Conservation (phyloP, 2,797 vertebrate species). For the Rhinella marina region DNA sequence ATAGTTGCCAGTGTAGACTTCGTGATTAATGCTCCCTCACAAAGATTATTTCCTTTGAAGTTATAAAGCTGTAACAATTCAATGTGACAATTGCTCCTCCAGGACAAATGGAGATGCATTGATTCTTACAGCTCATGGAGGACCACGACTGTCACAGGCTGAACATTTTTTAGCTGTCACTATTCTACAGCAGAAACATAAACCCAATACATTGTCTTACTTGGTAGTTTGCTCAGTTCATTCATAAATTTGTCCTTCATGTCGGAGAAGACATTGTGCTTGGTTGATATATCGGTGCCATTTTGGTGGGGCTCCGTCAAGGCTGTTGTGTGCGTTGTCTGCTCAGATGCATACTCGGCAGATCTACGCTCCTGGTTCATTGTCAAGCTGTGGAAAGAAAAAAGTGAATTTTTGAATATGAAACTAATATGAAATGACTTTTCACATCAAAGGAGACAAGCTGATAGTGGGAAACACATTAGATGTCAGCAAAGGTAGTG, state of each 20-base stretch:
- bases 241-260: conserved; percentile 88
- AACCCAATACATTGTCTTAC: conserved; percentile 69
- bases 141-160: conserved; percentile 22
- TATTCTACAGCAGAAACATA: not conserved
- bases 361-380: conserved; percentile 66
- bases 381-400: conserved; percentile 42
- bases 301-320: conserved; percentile 59
- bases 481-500: not conserved
- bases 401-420: not conserved
- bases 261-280: conserved; percentile 80
- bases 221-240: conserved; percentile 76
- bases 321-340: conserved; percentile 26
- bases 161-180: conserved; percentile 26
- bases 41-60: conserved; percentile 32
- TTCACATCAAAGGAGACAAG: not conserved
- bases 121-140: conserved; percentile 37
- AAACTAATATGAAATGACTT: not conserved
- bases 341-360: conserved; percentile 56
- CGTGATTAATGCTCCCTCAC: conserved; percentile 42
- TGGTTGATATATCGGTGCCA: conserved; percentile 69
- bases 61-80: conserved; percentile 36
- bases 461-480: conserved; percentile 1
- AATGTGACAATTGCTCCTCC: conserved; percentile 42
- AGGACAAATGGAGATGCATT: conserved; percentile 54
- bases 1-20: not conserved